phyloP scores from a whole-genome alignment of 1,140 invertebrate species.

The Brachionus koreanus region DNA sequence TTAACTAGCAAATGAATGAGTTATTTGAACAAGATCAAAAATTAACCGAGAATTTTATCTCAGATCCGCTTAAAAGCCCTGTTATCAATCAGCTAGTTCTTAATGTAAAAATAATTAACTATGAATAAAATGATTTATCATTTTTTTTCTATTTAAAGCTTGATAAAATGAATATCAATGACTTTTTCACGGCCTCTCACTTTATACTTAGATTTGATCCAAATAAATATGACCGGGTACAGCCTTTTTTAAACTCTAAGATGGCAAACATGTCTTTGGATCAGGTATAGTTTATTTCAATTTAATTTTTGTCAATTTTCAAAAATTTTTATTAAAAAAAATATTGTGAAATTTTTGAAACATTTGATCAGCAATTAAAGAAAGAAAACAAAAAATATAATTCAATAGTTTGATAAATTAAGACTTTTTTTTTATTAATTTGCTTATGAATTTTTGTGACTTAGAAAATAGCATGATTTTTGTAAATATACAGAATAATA shows the following conservation, averaged over 20 bases:
- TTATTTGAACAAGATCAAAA: background rate
- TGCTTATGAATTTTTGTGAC: too few relatives aligned
- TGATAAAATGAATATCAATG: slow-evolving; percentile 4
- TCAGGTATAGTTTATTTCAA: background rate
- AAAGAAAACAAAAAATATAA: too few relatives aligned
- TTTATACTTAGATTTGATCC: slow-evolving; percentile 26
- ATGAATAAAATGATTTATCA: background rate
- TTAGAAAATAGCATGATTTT: too few relatives aligned
- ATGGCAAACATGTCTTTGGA: background rate
- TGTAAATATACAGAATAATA: too few relatives aligned
- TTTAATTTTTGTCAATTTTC: too few relatives aligned
- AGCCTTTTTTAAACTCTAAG: background rate
- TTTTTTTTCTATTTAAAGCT: background rate
- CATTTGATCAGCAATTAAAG: too few relatives aligned
- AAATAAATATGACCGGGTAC: background rate
- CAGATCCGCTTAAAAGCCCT: background rate
- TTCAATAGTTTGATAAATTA: too few relatives aligned
- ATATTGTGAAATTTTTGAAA: too few relatives aligned
- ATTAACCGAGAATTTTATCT: background rate
- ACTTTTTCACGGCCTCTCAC: background rate
- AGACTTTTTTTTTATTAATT: too few relatives aligned
- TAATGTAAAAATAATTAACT: background rate
- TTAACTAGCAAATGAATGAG: background rate
- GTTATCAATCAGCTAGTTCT: background rate
- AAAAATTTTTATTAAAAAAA: too few relatives aligned